Conservation (phyloP, 2,113 vertebrate species). For the Geococcyx californianus region DNA sequence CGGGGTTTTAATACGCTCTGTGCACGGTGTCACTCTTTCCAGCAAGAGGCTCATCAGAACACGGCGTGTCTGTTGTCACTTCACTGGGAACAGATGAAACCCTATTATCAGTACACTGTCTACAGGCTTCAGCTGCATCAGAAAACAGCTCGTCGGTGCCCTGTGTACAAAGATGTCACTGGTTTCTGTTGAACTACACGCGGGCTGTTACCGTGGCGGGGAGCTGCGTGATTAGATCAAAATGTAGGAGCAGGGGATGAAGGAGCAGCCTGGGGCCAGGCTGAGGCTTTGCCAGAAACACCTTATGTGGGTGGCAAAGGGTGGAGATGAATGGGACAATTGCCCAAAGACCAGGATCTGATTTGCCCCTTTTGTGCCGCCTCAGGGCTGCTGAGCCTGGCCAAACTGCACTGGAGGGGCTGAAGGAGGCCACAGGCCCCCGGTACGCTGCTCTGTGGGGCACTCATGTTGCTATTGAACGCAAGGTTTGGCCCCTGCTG, state of each 20-base stretch:
- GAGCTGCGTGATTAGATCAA: neutral
- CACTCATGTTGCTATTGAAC: neutral
- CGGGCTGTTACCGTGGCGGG: neutral
- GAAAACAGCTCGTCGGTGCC: slow-evolving; percentile 17
- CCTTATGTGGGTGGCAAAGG: neutral
- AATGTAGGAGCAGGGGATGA: neutral
- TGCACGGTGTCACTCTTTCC: neutral
- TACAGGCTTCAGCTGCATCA: slow-evolving; percentile 11
- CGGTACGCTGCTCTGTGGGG: rapidly evolving
- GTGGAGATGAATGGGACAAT: neutral
- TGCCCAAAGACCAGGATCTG: neutral
- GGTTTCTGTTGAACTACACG: neutral
- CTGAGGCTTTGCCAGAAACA: neutral
- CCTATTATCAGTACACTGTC: slow-evolving; percentile 47
- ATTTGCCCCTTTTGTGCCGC: neutral
- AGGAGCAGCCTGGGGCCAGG: neutral
- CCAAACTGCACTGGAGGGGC: neutral
- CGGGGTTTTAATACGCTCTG: slow-evolving; percentile 5
- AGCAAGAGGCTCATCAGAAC: slow-evolving; percentile 50
- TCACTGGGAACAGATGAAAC: slow-evolving; percentile 52
- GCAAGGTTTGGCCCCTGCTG: neutral
- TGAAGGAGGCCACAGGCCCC: neutral
- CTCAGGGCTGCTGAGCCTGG: neutral
- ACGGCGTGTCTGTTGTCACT: slow-evolving; percentile 58
- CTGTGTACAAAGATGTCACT: slow-evolving; percentile 30